These are phyloP conservation scores for Aphelenchoides besseyi DNA, from an alignment of 1,140 invertebrate species.

Conservation along the genomic window DNA sequence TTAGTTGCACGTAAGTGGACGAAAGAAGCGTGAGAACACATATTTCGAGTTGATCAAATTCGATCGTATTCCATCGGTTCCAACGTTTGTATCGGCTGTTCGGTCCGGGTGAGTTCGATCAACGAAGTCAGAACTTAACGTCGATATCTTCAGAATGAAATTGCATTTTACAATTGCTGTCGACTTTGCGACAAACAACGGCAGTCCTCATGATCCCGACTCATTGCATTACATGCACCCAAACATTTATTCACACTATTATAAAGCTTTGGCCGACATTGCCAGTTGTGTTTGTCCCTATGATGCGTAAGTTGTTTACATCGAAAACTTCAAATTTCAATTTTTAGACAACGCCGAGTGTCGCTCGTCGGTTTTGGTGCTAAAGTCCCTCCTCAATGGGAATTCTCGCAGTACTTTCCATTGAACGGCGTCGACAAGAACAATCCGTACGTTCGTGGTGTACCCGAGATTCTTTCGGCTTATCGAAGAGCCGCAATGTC, in stretches of 20 bases:
- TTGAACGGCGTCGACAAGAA: slow-evolving; percentile 37
- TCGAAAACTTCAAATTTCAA: slow-evolving; percentile 19
- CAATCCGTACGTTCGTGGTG: slow-evolving; percentile 42
- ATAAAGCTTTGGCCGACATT: slow-evolving; percentile 30
- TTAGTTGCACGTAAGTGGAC: slow-evolving; percentile 29
- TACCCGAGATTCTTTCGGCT: slow-evolving; percentile 24
- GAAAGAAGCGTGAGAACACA: slow-evolving; percentile 38
- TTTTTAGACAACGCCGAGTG: slow-evolving; percentile 39
- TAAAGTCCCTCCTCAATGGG: slow-evolving; percentile 48
- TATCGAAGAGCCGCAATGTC: slow-evolving; percentile 43
- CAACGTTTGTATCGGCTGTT: slow-evolving; percentile 23
- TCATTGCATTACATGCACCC: slow-evolving; percentile 51
- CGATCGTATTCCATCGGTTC: slow-evolving; percentile 26
- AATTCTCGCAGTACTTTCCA: slow-evolving; percentile 43
- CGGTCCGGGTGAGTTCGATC: slow-evolving; percentile 22
- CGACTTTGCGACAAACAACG: slow-evolving; percentile 53
- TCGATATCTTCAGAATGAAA: slow-evolving; percentile 39
- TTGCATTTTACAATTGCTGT: slow-evolving; percentile 47
- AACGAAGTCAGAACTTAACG: not conserved
- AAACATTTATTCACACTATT: slow-evolving; percentile 36
- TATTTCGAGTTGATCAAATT: slow-evolving; percentile 42
- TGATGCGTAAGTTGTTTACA: slow-evolving; percentile 9
- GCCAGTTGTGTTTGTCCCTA: slow-evolving; percentile 4
- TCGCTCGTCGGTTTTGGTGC: slow-evolving; percentile 50
- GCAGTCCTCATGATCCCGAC: slow-evolving; percentile 42